phyloP scores from a whole-genome alignment of 2,888 invertebrate species.

The Lampropteryx suffumata region DNA sequence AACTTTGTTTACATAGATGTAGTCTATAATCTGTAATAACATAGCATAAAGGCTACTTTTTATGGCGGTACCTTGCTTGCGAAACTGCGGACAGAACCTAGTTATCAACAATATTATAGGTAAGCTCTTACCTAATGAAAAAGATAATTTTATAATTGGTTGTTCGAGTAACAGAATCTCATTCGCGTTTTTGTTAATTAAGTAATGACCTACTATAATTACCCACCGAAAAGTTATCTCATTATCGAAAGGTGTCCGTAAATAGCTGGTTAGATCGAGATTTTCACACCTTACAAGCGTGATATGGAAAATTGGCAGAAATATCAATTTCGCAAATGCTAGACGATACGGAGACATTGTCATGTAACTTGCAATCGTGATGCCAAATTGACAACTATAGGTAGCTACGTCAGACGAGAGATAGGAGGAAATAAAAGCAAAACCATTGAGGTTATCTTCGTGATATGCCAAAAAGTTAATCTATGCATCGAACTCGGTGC shows the following conservation, averaged over 20 bases:
- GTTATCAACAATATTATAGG: too few relatives aligned
- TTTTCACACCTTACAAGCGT: slow-evolving; percentile 16
- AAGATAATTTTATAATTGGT: too few relatives aligned
- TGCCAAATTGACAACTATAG: too few relatives aligned
- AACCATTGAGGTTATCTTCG: not conserved
- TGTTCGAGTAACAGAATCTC: too few relatives aligned
- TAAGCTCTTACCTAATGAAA: too few relatives aligned
- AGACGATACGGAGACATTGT: slow-evolving; percentile 18
- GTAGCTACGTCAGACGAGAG: slow-evolving; percentile 2
- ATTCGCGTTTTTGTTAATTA: too few relatives aligned
- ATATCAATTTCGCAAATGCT: slow-evolving; percentile 12
- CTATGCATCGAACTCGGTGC: not conserved
- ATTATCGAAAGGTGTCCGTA: not conserved
- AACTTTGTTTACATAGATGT: too few relatives aligned
- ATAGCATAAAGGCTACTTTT: too few relatives aligned
- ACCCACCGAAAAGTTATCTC: not conserved
- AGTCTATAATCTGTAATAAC: too few relatives aligned
- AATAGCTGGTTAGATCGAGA: not conserved
- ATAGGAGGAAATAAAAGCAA: not conserved
- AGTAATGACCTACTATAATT: too few relatives aligned
- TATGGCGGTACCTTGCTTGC: too few relatives aligned
- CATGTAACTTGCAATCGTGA: slow-evolving; percentile 26
- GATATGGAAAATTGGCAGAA: slow-evolving; percentile 16
- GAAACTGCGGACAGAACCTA: too few relatives aligned
- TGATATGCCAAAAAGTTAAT: not conserved